Conservation (phyloP, 2,113 vertebrate genomes). For the Chloropsis cyanopogon region DNA sequence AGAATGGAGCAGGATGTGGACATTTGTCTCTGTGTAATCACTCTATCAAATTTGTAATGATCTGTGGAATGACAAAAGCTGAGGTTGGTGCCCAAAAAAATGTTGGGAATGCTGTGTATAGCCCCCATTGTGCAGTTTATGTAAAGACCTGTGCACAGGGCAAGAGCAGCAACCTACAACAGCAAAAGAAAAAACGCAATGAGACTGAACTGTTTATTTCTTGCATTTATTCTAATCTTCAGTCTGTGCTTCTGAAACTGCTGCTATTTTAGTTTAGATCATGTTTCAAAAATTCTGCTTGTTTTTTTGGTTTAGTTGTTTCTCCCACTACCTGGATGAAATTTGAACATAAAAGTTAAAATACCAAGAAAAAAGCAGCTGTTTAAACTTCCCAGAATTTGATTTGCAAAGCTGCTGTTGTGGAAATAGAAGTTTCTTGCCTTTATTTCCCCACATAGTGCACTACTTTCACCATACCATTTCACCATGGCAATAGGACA, state of each 20-base stretch:
- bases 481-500: background rate
- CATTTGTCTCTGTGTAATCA: background rate
- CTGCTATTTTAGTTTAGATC: slow-evolving; percentile 14
- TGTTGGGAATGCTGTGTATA: background rate
- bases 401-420: background rate
- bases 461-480: background rate
- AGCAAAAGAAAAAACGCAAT: background rate
- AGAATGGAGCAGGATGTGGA: background rate
- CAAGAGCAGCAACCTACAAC: background rate
- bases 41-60: background rate
- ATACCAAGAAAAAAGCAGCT: slow-evolving; percentile 33
- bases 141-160: background rate
- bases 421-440: background rate
- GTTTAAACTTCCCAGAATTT: slow-evolving; percentile 29
- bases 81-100: background rate
- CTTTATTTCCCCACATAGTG: background rate
- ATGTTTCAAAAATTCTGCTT: background rate
- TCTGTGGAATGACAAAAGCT: background rate
- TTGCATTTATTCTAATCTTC: background rate
- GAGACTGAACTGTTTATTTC: background rate
- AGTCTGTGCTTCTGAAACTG: background rate
- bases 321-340: slow-evolving; percentile 36
- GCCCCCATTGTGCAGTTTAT: background rate
- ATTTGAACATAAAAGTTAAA: slow-evolving; percentile 36
- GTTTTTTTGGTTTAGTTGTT: background rate